Evolutionary conservation across 1,140 invertebrate genomes (phyloP).

Genomic region (Sesamia nonagrioides): DNA sequence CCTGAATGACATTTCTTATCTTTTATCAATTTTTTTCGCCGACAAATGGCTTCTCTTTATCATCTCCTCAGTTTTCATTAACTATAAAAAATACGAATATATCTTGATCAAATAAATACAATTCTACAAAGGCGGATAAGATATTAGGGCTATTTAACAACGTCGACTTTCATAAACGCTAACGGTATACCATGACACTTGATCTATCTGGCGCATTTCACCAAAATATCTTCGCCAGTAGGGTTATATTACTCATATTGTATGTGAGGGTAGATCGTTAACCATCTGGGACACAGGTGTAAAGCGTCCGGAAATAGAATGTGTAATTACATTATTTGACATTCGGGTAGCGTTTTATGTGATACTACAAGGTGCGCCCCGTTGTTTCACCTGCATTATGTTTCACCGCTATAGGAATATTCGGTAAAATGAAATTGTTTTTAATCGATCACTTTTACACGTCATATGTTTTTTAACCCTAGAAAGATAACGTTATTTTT

Average conservation of each 20-base stretch:
- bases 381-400: too few species aligned
- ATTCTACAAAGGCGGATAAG: slow-evolving; percentile 8
- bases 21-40: neutral
- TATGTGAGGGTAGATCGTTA: slow-evolving; percentile 40
- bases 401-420: too few species aligned
- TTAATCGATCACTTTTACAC: too few species aligned
- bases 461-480: too few species aligned
- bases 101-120: neutral
- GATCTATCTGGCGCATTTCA: slow-evolving; percentile 11
- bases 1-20: neutral
- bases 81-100: neutral
- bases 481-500: too few species aligned
- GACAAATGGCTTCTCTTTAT: neutral
- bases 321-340: slow-evolving; percentile 35
- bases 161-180: slow-evolving; percentile 39
- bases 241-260: slow-evolving; percentile 39
- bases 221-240: slow-evolving; percentile 1
- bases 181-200: slow-evolving; percentile 29
- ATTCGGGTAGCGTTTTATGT: neutral
- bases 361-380: neutral
- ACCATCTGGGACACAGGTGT: slow-evolving; percentile 34
- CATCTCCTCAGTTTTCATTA: neutral
- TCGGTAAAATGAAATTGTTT: too few species aligned
- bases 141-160: slow-evolving; percentile 17
- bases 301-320: slow-evolving; percentile 21